Conservation (phyloP, 2,888 invertebrate genomes). For the Oscheius sp. region DNA sequence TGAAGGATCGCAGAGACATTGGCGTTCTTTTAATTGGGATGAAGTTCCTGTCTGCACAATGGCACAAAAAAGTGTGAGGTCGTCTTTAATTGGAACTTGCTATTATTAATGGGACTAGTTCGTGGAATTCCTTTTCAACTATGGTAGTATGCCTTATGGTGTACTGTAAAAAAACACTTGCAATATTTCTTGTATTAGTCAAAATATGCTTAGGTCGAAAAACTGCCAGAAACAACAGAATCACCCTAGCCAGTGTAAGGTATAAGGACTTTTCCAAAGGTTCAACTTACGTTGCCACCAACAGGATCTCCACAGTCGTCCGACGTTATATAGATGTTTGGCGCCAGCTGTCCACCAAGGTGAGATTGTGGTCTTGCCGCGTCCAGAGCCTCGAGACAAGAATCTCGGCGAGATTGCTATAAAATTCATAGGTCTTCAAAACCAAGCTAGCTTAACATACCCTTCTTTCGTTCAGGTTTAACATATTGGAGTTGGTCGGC, state of each 20-base stretch:
- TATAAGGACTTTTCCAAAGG: not conserved
- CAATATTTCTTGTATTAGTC: not conserved
- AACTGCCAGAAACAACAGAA: too few species aligned
- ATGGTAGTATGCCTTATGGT: too few species aligned
- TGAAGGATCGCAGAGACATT: too few species aligned
- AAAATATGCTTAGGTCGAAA: too few species aligned
- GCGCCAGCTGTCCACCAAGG: constrained; percentile 53
- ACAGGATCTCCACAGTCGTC: constrained; percentile 72
- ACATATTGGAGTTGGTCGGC: constrained; percentile 68
- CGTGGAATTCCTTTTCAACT: too few species aligned
- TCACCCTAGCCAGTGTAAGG: too few species aligned
- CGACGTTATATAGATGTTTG: constrained; percentile 71
- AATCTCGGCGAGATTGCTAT: constrained; percentile 55
- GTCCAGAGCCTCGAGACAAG: constrained; percentile 55
- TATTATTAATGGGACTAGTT: too few species aligned
- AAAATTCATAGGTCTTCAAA: constrained; percentile 29
- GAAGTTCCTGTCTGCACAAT: too few species aligned
- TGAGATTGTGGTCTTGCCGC: constrained; percentile 54
- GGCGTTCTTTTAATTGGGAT: too few species aligned
- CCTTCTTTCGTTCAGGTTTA: constrained; percentile 48
- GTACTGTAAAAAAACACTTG: not conserved
- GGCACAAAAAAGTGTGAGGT: too few species aligned
- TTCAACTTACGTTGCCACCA: constrained; percentile 67
- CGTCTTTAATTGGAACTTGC: too few species aligned
- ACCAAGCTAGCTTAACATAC: constrained; percentile 36